Percentiles rank a stretch among this genome's conserved stretches.
phyloP scores from a whole-genome alignment of 2,888 invertebrate genomes.

The Hylaea fasciaria region DNA sequence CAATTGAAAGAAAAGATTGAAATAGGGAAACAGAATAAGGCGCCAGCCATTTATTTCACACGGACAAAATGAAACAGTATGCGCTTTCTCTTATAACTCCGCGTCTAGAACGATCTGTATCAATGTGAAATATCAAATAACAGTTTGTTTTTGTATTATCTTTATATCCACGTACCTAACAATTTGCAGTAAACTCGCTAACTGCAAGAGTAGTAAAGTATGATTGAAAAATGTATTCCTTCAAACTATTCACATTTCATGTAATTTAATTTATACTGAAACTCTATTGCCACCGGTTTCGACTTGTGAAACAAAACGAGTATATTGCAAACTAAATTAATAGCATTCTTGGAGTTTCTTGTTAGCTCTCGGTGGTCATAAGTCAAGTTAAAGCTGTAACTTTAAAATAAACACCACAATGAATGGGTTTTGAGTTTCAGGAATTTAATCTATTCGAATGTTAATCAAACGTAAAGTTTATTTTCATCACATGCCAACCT shows the following conservation, averaged over 20 bases:
- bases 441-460: conserved; percentile 2
- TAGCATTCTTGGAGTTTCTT: conserved; percentile 13
- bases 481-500: background rate
- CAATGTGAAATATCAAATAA: background rate
- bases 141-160: background rate
- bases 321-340: conserved; percentile 27
- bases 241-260: conserved; percentile 14
- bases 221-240: conserved; percentile 6
- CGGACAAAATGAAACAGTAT: conserved; percentile 2
- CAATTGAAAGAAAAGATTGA: conserved; percentile 14
- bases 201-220: background rate
- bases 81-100: background rate
- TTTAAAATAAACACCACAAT: conserved; percentile 6
- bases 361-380: conserved; percentile 4
- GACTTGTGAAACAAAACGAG: conserved; percentile 19
- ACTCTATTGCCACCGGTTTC: conserved; percentile 6
- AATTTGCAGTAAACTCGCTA: background rate
- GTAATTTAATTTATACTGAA: conserved; percentile 20
- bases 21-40: conserved; percentile 14
- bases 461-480: background rate
- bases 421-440: conserved; percentile 4
- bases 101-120: background rate
- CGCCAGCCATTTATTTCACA: conserved; percentile 14
- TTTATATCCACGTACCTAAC: background rate
- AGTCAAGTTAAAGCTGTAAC: background rate